phyloP scores from a whole-genome alignment of 92 coral and sea anemone species.

The Porites evermanni region DNA sequence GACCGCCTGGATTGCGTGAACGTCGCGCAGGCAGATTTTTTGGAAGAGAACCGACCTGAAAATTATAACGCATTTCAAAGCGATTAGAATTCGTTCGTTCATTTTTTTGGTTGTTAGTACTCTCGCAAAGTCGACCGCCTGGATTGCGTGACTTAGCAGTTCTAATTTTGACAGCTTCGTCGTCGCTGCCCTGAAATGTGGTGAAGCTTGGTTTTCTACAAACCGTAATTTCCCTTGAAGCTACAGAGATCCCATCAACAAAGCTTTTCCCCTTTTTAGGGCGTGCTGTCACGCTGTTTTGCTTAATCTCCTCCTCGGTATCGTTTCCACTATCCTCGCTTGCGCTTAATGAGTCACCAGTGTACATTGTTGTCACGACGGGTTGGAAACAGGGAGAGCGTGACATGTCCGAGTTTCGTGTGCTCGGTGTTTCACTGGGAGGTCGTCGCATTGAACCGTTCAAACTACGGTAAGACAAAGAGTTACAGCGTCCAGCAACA shows the following conservation, averaged over 20 bases:
- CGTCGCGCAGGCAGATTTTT: neutral
- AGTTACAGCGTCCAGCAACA: neutral
- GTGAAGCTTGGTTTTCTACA: constrained; percentile 61
- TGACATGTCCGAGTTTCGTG: constrained; percentile 50
- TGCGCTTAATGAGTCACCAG: constrained; percentile 36
- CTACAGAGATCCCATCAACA: constrained; percentile 62
- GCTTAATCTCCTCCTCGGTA: constrained; percentile 17
- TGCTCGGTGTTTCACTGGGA: constrained; percentile 72
- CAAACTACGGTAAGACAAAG: constrained; percentile 16
- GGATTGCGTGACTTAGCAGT: constrained; percentile 24
- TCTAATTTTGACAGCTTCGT: constrained; percentile 45
- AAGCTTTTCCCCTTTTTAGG: constrained; percentile 40
- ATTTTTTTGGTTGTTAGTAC: neutral
- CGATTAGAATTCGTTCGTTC: constrained; percentile 13
- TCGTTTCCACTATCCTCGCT: constrained; percentile 66
- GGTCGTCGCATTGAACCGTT: constrained; percentile 59
- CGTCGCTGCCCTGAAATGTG: constrained; percentile 61
- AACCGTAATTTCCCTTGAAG: constrained; percentile 45
- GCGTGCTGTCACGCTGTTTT: neutral
- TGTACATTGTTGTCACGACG: constrained; percentile 67
- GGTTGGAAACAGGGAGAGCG: constrained; percentile 54
- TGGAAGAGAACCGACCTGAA: constrained; percentile 4
- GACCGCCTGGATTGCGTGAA: constrained; percentile 12
- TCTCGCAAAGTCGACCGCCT: constrained; percentile 8
- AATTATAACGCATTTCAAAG: constrained; percentile 37